Evolutionary conservation across 2,113 vertebrate genomes (phyloP).

Genomic region (Albula goreensis): DNA sequence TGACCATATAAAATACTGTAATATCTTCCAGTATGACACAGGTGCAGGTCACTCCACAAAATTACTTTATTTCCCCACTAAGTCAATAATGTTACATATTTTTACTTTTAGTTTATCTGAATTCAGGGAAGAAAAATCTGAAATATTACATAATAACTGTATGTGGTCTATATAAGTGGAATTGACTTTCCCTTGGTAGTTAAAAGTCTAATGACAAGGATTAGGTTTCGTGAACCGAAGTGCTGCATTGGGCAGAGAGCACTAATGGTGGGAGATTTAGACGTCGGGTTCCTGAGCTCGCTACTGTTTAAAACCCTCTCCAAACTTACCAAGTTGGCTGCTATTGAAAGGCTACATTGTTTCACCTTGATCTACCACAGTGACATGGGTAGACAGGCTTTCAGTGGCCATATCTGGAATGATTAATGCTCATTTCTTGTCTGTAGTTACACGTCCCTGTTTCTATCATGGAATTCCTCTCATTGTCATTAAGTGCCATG

Average conservation of each 20-base stretch:
- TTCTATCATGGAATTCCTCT: constrained; percentile 21
- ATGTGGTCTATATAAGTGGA: constrained; percentile 34
- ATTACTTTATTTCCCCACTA: background rate
- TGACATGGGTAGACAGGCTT: constrained; percentile 37
- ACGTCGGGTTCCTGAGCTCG: constrained; percentile 41
- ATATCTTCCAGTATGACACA: background rate
- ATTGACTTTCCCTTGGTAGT: constrained; percentile 37
- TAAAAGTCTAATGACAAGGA: constrained; percentile 41
- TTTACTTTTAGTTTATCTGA: constrained; percentile 1
- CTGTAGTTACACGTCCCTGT: constrained; percentile 20
- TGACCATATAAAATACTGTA: background rate
- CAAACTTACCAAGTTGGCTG: constrained; percentile 50
- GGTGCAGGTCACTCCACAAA: too few relatives aligned
- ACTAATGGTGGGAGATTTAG: constrained; percentile 52
- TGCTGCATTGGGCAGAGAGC: constrained; percentile 32
- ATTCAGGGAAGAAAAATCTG: constrained; percentile 5
- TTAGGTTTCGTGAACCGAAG: constrained; percentile 44
- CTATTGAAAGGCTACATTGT: constrained; percentile 54
- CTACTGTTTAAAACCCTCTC: constrained; percentile 44
- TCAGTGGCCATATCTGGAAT: constrained; percentile 37
- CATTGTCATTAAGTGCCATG: constrained; percentile 7
- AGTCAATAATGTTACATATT: background rate
- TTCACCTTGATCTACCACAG: constrained; percentile 38
- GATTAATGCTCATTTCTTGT: constrained; percentile 35
- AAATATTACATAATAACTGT: constrained; percentile 3